Conservation (phyloP, 2,888 invertebrate species). For the Caenorhabditis uteleia region DNA sequence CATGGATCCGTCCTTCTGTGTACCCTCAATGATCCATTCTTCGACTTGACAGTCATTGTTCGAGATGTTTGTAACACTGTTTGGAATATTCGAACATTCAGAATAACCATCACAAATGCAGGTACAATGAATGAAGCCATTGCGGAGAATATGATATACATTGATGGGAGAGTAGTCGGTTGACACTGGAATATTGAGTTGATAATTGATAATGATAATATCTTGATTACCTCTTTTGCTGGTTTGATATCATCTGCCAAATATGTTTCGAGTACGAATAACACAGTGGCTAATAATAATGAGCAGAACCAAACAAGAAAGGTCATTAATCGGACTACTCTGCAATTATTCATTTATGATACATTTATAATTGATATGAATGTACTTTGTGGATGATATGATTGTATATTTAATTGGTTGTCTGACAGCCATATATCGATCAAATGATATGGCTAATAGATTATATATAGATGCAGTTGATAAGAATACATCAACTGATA, state of each 20-base stretch:
- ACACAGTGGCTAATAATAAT: slow-evolving; percentile 93
- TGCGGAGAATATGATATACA: slow-evolving; percentile 67
- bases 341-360: slow-evolving; percentile 17
- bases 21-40: slow-evolving; percentile 55
- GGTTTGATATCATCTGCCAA: not conserved
- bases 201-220: not conserved
- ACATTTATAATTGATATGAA: not conserved
- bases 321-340: slow-evolving; percentile 63
- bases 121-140: slow-evolving; percentile 66
- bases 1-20: too few relatives aligned
- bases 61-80: slow-evolving; percentile 58
- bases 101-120: slow-evolving; percentile 63
- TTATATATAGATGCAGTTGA: slow-evolving; percentile 95
- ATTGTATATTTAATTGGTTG: slow-evolving; percentile 92
- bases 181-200: slow-evolving; percentile 43
- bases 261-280: slow-evolving; percentile 76
- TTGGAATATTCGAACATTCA: slow-evolving; percentile 64
- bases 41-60: slow-evolving; percentile 43
- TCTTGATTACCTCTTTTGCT: not conserved
- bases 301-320: slow-evolving; percentile 85
- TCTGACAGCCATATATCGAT: slow-evolving; percentile 87
- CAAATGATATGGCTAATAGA: slow-evolving; percentile 91
- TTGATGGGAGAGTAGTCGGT: slow-evolving; percentile 56
- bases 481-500: slow-evolving; percentile 96
- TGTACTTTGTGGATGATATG: slow-evolving; percentile 74